Percentiles rank a stretch among this genome's conserved stretches.
Conservation (phyloP, 2,888 invertebrate species). For the Myopa tessellatipennis region DNA sequence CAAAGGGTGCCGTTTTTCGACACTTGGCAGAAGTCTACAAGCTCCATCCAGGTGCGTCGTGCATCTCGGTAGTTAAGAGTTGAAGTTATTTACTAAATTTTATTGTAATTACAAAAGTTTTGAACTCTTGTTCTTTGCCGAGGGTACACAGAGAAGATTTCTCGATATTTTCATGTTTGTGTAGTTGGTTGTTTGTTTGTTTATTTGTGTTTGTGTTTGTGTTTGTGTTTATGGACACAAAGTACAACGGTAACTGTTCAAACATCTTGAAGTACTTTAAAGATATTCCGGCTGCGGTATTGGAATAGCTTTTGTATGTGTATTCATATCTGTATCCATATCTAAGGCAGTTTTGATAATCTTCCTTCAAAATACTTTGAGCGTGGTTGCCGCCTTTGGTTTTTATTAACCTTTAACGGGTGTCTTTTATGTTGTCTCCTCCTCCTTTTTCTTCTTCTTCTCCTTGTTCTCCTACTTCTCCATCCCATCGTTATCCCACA, state of each 20-base stretch:
- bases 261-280: conserved; percentile 29
- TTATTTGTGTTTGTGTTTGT: conserved; percentile 10
- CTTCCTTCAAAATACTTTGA: conserved; percentile 22
- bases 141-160: conserved; percentile 22
- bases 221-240: not conserved
- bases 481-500: not conserved
- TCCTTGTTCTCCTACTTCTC: not conserved
- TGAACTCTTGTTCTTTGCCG: conserved; percentile 22
- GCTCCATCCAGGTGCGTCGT: conserved; percentile 21
- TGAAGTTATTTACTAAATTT: conserved; percentile 34
- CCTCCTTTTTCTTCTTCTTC: not conserved
- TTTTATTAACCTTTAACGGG: too few relatives aligned
- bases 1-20: not conserved
- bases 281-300: conserved; percentile 16
- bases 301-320: conserved; percentile 30
- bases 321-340: not conserved
- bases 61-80: conserved; percentile 28
- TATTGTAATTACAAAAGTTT: conserved; percentile 37
- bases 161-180: conserved; percentile 19
- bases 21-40: not conserved
- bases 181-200: conserved; percentile 13
- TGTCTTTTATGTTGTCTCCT: not conserved
- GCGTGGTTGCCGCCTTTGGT: not conserved
- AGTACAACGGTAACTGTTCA: not conserved
- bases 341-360: conserved; percentile 4